Conservation (phyloP, 2,888 invertebrate species). For the Plusia festucae region DNA sequence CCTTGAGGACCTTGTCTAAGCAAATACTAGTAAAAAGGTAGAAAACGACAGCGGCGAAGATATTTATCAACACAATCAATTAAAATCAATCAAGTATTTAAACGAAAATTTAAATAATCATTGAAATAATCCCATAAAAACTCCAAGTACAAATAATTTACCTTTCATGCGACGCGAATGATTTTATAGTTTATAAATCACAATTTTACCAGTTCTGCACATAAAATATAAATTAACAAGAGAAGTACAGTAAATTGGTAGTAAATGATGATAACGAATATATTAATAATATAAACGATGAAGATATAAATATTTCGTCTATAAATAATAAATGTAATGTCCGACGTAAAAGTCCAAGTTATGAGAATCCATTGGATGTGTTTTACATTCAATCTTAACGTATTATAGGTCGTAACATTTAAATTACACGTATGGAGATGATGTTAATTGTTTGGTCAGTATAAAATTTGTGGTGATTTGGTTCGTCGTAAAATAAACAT, state of each 20-base stretch:
- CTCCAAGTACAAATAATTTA: constrained; percentile 27
- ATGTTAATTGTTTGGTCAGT: constrained; percentile 44
- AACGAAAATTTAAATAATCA: not conserved
- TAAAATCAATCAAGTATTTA: not conserved
- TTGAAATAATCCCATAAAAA: constrained; percentile 3
- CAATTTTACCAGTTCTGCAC: constrained; percentile 46
- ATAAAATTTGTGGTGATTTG: constrained; percentile 46
- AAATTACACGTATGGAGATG: constrained; percentile 39
- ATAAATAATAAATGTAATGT: constrained; percentile 66
- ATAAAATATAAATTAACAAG: constrained; percentile 44
- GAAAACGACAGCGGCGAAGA: not conserved
- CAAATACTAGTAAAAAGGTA: not conserved
- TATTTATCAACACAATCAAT: not conserved
- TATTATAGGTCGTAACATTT: constrained; percentile 50
- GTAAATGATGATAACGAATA: constrained; percentile 50
- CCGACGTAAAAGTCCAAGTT: constrained; percentile 68
- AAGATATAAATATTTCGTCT: constrained; percentile 64
- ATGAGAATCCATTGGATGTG: constrained; percentile 61
- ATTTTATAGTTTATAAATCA: constrained; percentile 45
- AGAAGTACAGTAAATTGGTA: constrained; percentile 43
- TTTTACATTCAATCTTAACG: constrained; percentile 66
- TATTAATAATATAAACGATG: constrained; percentile 47
- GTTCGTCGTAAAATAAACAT: constrained; percentile 46
- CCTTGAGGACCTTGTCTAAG: too few relatives aligned
- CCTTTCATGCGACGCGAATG: constrained; percentile 23